Conservation (phyloP, 2,888 invertebrate species). For the Thymelicus lineola region DNA sequence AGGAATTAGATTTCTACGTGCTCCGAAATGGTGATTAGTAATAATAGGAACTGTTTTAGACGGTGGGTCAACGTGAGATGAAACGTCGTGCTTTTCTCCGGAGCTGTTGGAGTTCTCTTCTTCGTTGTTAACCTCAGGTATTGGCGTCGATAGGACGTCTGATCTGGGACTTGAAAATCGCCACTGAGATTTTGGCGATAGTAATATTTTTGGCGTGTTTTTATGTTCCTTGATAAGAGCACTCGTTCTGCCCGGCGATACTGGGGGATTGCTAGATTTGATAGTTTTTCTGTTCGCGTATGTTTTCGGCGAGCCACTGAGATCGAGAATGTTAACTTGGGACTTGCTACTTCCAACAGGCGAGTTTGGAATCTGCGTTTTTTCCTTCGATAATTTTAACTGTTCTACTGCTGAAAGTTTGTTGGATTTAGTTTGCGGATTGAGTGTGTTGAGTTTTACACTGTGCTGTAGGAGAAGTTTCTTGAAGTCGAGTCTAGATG, state of each 20-base stretch:
- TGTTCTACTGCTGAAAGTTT: slow-evolving; percentile 92
- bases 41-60: slow-evolving; percentile 78
- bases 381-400: slow-evolving; percentile 88
- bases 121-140: slow-evolving; percentile 92
- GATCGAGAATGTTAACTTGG: slow-evolving; percentile 87
- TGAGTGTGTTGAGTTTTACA: slow-evolving; percentile 84
- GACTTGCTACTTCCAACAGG: slow-evolving; percentile 64
- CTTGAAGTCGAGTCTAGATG: slow-evolving; percentile 94
- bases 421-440: slow-evolving; percentile 83
- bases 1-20: slow-evolving; percentile 76
- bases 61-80: slow-evolving; percentile 64
- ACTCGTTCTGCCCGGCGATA: slow-evolving; percentile 83
- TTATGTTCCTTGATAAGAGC: slow-evolving; percentile 81
- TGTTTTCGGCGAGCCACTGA: slow-evolving; percentile 89
- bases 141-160: slow-evolving; percentile 94
- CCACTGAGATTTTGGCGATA: slow-evolving; percentile 90
- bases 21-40: slow-evolving; percentile 80
- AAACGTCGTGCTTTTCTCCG: slow-evolving; percentile 78
- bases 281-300: slow-evolving; percentile 87
- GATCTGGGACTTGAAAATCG: slow-evolving; percentile 90
- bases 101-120: slow-evolving; percentile 89
- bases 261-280: slow-evolving; percentile 75
- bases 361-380: slow-evolving; percentile 62
- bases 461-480: slow-evolving; percentile 91
- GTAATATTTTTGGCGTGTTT: slow-evolving; percentile 86